Base-by-base conservation (phyloP, 2,888 invertebrate genomes). In the Trachelus troglodyta region DNA sequence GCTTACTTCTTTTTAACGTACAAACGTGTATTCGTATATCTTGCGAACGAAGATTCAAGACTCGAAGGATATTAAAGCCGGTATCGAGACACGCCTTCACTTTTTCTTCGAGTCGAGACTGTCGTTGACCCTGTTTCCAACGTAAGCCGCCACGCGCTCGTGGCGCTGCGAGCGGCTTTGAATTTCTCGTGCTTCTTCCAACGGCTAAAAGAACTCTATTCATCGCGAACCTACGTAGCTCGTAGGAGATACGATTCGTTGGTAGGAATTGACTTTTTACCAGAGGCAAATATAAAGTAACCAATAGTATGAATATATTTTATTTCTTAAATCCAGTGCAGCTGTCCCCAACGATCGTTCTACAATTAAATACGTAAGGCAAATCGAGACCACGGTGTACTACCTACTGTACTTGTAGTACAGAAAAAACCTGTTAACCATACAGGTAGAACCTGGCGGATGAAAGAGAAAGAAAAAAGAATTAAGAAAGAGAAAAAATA, bases 71-170 rank as follows among this genome's bases (percentile, higher is more conserved):
- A 33, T 71, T 15, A 71, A 71, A 71, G 71, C 31, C 71, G 71
- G 1, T 31, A 71, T 34, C 71, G 31, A 12, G 71, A 33, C 31
- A 31, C 71, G 71, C 71, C 31, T 31, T 71, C 71, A 12, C 31
- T 71, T 71, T 71, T 71, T 71, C 34, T 71, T 71, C n/a, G 9
- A 71, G 34, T 12, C 71, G 71, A 12, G 31, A 31, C 71, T 71
- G 71, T 31, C 71, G 71, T 33, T 71, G 71, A 71, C 71, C 31
- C 12, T 71, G 71, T 71, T 71, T 71, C 71, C 71, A 31, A 71
- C 33, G 71, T 71, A 71, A 71, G 71, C 56, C 56, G 23, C 56
- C 23, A 56, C 9, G 9, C 56, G 56, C 23, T 56, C 23, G 56
- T 56, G 56, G 56, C 56, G 56, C 56, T 56, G 56, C 71, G 71